phyloP scores from a whole-genome alignment of 37 sponge, comb jelly and placozoan genomes.

The Spongilla lacustris region DNA sequence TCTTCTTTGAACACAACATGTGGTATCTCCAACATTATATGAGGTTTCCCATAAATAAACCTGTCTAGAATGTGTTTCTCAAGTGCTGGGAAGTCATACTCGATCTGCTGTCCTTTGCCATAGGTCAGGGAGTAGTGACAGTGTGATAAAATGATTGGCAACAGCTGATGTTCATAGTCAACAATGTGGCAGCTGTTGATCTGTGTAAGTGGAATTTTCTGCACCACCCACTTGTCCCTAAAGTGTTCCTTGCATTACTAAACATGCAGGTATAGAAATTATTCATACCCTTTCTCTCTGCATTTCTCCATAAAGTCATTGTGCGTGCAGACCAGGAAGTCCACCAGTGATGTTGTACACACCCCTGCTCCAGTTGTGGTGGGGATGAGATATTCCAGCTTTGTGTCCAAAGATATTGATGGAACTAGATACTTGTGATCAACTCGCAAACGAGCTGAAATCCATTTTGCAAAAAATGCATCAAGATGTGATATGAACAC shows the following conservation, averaged over 20 bases:
- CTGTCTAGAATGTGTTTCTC: slow-evolving; percentile 72
- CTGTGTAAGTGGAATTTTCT: slow-evolving; percentile 49
- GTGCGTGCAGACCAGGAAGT: slow-evolving; percentile 61
- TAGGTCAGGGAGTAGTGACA: slow-evolving; percentile 69
- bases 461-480: neutral
- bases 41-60: slow-evolving; percentile 70
- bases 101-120: slow-evolving; percentile 60
- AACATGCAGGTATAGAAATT: too few relatives aligned
- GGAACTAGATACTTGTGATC: slow-evolving; percentile 27
- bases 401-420: slow-evolving; percentile 20
- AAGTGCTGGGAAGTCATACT: slow-evolving; percentile 65
- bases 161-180: slow-evolving; percentile 60
- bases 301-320: slow-evolving; percentile 66
- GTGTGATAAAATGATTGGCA: slow-evolving; percentile 67
- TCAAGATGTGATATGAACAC: neutral
- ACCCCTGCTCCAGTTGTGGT: slow-evolving; percentile 54
- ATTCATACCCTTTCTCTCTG: neutral
- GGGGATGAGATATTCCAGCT: slow-evolving; percentile 73
- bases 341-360: slow-evolving; percentile 57
- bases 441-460: slow-evolving; percentile 37
- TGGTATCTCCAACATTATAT: slow-evolving; percentile 53
- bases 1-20: slow-evolving; percentile 52
- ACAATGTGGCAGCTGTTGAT: slow-evolving; percentile 59
- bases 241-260: neutral
- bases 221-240: slow-evolving; percentile 24